These are phyloP conservation scores for Lasiurus borealis DNA, from an alignment of 2,113 vertebrate species.

Conservation along the genomic window DNA sequence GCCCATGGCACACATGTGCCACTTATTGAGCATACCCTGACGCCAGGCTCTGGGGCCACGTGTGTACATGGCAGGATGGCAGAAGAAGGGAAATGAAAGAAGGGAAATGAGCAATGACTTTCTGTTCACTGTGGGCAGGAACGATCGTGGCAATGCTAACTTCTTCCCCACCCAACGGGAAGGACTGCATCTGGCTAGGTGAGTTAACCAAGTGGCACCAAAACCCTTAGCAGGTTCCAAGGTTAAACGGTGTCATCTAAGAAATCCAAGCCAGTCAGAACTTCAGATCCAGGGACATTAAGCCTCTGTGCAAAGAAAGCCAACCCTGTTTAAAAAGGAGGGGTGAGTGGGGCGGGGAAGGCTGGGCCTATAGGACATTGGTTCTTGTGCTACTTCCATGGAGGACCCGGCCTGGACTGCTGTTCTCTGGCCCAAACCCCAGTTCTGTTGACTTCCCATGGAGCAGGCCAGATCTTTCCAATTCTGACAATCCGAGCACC, in stretches of 20 bases:
- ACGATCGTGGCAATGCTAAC: neutral
- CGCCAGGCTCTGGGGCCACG: neutral
- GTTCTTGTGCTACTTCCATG: neutral
- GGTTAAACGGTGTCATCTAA: neutral
- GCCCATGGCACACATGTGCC: neutral
- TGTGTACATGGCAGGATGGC: neutral
- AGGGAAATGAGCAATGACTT: neutral
- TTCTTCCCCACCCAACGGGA: neutral
- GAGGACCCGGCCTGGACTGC: neutral
- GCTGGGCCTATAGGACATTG: neutral
- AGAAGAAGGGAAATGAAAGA: no score
- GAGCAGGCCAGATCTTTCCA: neutral
- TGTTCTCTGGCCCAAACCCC: neutral
- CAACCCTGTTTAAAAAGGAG: neutral
- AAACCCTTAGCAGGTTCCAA: neutral
- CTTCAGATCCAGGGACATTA: neutral
- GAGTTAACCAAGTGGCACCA: conserved; percentile 11
- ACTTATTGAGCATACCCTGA: neutral
- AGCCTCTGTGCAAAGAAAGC: neutral
- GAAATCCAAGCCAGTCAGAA: neutral
- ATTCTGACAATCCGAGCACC: neutral
- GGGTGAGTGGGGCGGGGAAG: no score
- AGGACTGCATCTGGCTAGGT: neutral
- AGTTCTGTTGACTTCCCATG: neutral
- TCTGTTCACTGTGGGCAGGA: neutral